Conservation (phyloP, 2,797 vertebrate species). For the Percopsis omiscomaycus region DNA sequence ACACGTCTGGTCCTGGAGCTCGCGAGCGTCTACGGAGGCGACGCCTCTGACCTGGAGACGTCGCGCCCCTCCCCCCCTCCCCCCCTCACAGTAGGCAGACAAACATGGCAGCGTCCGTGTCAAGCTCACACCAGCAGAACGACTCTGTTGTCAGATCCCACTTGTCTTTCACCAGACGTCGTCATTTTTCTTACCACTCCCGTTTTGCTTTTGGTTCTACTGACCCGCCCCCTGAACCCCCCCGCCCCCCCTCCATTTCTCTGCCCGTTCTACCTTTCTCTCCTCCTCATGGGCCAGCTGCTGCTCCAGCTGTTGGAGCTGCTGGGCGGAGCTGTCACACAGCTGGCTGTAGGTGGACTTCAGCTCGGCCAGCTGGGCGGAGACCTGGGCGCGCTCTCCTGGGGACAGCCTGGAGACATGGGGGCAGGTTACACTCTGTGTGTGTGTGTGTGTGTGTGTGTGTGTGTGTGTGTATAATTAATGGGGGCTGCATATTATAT, state of each 20-base stretch:
- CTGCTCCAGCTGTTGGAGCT: constrained; percentile 91
- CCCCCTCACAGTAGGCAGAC: constrained; percentile 5
- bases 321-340: constrained; percentile 83
- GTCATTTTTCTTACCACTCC: background rate
- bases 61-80: background rate
- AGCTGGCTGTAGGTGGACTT: constrained; percentile 85
- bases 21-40: constrained; percentile 42
- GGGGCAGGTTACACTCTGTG: background rate
- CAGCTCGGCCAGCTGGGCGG: constrained; percentile 82
- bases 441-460: background rate
- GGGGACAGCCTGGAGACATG: constrained; percentile 81
- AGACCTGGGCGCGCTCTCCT: constrained; percentile 84
- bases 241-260: background rate
- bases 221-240: background rate
- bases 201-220: background rate
- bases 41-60: constrained; percentile 13
- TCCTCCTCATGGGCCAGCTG: constrained; percentile 91
- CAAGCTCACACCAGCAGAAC: constrained; percentile 26
- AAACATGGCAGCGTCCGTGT: constrained; percentile 34
- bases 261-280: constrained; percentile 84
- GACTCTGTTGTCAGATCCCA: background rate
- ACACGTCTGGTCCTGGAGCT: constrained; percentile 28
- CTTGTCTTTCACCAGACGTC: background rate
- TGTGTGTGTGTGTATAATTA: background rate
- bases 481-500: constrained; percentile 5